phyloP scores from a whole-genome alignment of 2,797 vertebrate species.

The Sphenodon punctatus region DNA sequence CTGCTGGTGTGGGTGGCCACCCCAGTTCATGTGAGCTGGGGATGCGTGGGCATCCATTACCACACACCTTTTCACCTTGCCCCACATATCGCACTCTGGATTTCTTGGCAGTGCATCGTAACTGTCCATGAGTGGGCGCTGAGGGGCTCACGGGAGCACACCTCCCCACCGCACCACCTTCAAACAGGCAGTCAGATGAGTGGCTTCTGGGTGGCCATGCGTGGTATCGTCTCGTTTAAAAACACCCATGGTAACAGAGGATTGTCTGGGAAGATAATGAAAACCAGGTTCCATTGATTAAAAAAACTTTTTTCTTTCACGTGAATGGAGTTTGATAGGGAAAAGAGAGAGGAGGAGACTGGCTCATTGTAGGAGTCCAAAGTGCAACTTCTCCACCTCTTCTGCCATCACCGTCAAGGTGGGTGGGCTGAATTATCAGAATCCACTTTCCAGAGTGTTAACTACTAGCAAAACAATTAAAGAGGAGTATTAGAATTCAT shows the following conservation, averaged over 20 bases:
- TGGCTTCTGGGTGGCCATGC: no score
- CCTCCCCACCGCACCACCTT: no score
- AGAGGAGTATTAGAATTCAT: not conserved
- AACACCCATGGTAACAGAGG: not conserved
- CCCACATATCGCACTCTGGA: no score
- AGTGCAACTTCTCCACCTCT: not conserved
- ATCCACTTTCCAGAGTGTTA: not conserved
- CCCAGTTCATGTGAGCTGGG: no score
- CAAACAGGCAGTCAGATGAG: no score
- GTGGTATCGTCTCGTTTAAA: no score
- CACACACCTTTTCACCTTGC: no score
- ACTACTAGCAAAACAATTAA: not conserved
- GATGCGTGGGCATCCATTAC: no score
- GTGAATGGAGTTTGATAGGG: not conserved
- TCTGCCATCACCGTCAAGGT: not conserved
- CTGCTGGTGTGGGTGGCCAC: no score
- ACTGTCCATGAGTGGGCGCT: no score
- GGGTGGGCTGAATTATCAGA: not conserved
- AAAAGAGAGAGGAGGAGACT: not conserved
- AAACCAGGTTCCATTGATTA: not conserved
- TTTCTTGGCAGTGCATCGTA: no score
- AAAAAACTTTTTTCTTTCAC: not conserved
- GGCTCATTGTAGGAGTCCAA: not conserved
- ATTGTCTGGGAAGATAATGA: not conserved
- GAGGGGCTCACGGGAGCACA: no score